Percentiles rank a stretch among this genome's conserved stretches.
These are phyloP conservation scores for Heterocephalus glaber DNA, from an alignment of 2,113 vertebrate genomes.

Conservation along the genomic window DNA sequence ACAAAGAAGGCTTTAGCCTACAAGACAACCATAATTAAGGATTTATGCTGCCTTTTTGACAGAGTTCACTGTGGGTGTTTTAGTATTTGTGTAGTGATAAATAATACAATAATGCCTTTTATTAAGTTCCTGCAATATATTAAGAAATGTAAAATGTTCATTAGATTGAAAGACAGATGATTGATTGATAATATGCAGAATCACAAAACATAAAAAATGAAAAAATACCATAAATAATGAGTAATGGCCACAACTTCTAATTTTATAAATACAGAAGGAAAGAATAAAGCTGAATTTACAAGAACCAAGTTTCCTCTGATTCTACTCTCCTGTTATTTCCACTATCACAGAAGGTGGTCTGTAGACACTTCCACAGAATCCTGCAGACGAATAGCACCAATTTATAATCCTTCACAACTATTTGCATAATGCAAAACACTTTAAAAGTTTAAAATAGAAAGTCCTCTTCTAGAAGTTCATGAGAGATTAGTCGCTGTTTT, in stretches of 20 bases:
- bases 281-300: not conserved
- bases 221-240: not conserved
- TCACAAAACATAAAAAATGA: not conserved
- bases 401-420: not conserved
- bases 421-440: not conserved
- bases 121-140: not conserved
- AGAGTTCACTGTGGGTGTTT: not conserved
- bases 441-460: slow-evolving; percentile 33
- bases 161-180: not conserved
- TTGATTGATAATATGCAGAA: not conserved
- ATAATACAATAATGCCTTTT: not conserved
- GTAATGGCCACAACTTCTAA: not conserved
- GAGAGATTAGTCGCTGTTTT: not conserved
- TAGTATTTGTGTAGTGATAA: slow-evolving; percentile 5
- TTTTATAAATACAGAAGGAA: not conserved
- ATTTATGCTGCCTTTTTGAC: not conserved
- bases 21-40: not conserved
- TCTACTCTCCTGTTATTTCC: not conserved
- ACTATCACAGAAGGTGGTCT: not conserved
- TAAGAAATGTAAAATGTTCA: not conserved
- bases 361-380: not conserved
- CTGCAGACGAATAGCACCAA: not conserved
- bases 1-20: not conserved
- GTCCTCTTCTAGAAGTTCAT: not conserved
- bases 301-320: not conserved